Conservation (phyloP, 2,113 vertebrate species). For the Herpailurus yagouaroundi region DNA sequence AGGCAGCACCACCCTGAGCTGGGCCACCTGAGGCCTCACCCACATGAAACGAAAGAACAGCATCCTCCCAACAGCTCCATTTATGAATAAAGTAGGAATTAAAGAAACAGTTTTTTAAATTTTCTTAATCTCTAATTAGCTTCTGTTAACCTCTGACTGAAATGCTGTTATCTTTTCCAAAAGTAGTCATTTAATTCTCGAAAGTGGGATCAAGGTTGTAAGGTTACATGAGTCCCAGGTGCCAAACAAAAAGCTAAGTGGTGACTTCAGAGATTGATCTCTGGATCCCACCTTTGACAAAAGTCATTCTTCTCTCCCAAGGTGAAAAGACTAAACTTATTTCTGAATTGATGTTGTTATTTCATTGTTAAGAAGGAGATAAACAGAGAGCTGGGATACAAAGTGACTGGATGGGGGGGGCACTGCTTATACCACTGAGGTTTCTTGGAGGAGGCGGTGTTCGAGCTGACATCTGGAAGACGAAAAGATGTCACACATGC, state of each 20-base stretch:
- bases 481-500: not conserved
- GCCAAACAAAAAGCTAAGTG: conserved; percentile 26
- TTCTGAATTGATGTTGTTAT: not conserved
- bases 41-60: not conserved
- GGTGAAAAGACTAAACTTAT: not conserved
- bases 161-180: not conserved
- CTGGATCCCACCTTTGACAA: not conserved
- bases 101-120: not conserved
- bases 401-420: not conserved
- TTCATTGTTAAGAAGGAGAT: not conserved
- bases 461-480: not conserved
- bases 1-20: not conserved
- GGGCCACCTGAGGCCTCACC: not conserved
- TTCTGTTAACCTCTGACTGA: conserved; percentile 13
- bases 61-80: not conserved
- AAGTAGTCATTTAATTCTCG: not conserved
- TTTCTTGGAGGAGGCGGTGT: not conserved
- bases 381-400: not conserved
- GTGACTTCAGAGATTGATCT: conserved; percentile 1
- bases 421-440: not conserved
- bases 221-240: not conserved
- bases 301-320: conserved; percentile 17
- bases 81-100: not conserved
- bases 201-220: not conserved
- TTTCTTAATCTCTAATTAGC: conserved; percentile 32